Percentiles rank a stretch among this genome's conserved stretches.
Evolutionary conservation across 2,797 vertebrate species (phyloP).

Genomic region (Microcaecilia unicolor): DNA sequence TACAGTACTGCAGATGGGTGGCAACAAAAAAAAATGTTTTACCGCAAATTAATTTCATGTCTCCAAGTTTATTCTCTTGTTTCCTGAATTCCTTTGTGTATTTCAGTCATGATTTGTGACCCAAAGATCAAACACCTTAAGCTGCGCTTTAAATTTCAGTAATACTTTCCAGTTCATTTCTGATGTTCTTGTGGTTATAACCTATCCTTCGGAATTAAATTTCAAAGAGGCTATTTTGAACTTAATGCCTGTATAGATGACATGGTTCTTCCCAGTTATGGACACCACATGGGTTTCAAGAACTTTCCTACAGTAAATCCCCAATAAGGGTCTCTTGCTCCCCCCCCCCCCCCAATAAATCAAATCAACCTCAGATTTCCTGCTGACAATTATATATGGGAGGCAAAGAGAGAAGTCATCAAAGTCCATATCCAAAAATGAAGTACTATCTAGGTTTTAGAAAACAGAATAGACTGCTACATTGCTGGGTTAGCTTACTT

Average conservation of each 20-base stretch:
- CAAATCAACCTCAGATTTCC: conserved; percentile 4
- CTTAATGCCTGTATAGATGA: neutral
- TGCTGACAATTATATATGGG: conserved; percentile 2
- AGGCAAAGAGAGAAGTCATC: neutral
- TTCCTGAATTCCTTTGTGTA: too few species aligned
- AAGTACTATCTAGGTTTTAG: too few species aligned
- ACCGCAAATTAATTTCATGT: too few species aligned
- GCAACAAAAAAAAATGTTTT: too few species aligned
- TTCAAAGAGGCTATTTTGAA: conserved; percentile 1
- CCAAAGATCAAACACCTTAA: too few species aligned
- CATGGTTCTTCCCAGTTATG: conserved; percentile 12
- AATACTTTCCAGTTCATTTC: neutral
- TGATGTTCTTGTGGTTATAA: neutral
- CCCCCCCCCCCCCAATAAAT: neutral
- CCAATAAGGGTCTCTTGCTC: neutral
- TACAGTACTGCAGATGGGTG: too few species aligned
- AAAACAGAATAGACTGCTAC: too few species aligned
- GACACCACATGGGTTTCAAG: conserved; percentile 8
- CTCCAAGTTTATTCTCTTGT: too few species aligned
- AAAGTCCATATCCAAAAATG: neutral
- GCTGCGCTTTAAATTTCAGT: neutral
- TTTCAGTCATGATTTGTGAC: too few species aligned
- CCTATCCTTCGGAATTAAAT: neutral
- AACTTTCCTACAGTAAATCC: neutral
- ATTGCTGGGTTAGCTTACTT: too few species aligned